These are phyloP conservation scores for Pentalonia nigronervosa DNA, from an alignment of 1,140 invertebrate genomes.

Conservation along the genomic window DNA sequence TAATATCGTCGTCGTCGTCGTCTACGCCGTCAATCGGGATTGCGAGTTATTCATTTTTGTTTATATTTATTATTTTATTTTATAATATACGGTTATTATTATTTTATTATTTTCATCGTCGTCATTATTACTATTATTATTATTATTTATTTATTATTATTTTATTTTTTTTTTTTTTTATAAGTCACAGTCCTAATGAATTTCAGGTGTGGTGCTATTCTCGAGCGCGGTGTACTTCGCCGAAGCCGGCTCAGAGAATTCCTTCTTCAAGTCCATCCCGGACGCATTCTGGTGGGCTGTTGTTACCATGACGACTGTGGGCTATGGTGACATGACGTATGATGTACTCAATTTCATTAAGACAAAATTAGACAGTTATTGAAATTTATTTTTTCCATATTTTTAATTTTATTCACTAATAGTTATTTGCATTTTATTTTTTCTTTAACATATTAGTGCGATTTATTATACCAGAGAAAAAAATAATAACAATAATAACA, in stretches of 20 bases:
- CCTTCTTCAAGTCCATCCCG: constrained; percentile 97
- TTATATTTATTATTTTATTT: neutral
- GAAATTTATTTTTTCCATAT: constrained; percentile 58
- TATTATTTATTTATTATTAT: constrained; percentile 28
- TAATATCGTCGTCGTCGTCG: neutral
- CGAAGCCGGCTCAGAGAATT: constrained; percentile 93
- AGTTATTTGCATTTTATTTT: constrained; percentile 52
- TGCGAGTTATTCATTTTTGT: neutral
- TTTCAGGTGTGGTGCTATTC: constrained; percentile 96
- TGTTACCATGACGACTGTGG: constrained; percentile 94
- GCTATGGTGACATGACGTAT: constrained; percentile 99
- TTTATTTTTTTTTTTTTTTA: constrained; percentile 36
- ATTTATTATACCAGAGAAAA: neutral
- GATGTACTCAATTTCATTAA: constrained; percentile 77
- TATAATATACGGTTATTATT: neutral
- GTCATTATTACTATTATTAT: constrained; percentile 7
- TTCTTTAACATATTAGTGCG: constrained; percentile 41
- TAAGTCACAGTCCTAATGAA: constrained; percentile 55
- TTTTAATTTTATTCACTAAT: constrained; percentile 55
- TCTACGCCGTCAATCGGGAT: neutral
- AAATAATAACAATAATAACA: constrained; percentile 28
- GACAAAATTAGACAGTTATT: constrained; percentile 60
- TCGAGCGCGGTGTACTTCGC: constrained; percentile 98
- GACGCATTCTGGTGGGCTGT: constrained; percentile 97
- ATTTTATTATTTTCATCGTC: neutral